Base-by-base conservation (phyloP, 2,888 invertebrate genomes). In the Agrochola lota region DNA sequence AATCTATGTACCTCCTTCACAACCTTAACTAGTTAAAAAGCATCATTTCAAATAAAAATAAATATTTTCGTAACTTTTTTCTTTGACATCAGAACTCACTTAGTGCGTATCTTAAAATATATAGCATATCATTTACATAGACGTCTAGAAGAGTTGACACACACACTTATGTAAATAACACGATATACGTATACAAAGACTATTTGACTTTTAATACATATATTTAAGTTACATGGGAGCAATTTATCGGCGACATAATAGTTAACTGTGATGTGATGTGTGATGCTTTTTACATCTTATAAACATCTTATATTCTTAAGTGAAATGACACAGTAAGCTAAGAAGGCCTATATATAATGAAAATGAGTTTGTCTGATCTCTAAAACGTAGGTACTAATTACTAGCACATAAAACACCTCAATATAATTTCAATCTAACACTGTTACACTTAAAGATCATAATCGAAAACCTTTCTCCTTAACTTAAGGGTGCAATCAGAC, bases 1-100 rank as follows among this genome's bases (percentile, higher is more conserved):
- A 80, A 77, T 59, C 71, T 77, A 85, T 74, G 55, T 52, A 80
- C 6, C 59, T 9, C 83, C 66, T 68, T 87, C 87, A 85, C 85
- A 85, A 85, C 87, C 85, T 70, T 77, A 69, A 55, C 77, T 85
- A 77, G 26, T 60, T 49, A 30, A 63, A 70, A 77, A 78, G n/a
- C 35, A 49, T 69, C 17, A 64, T 68, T 2, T 64, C 8, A 30
- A 40, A 67, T 20, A 59, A 71, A 82, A 76, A 82, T 71, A 73
- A 75, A 63, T 66, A 17, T 60, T 20, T 63, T 63, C 4, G 43
- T 1, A n/a, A n/a, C 0, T n/a, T 43, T 73, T 52, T 67, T 11
- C 43, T 74, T 35, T 70, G 57, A 71, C 52, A 40, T 35, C 23
- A 40, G 68, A 71, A 46, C 43, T n/a, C 66, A 71, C 82, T 81